Conservation (phyloP, 2,888 invertebrate species). For the Hymenopus coronatus region DNA sequence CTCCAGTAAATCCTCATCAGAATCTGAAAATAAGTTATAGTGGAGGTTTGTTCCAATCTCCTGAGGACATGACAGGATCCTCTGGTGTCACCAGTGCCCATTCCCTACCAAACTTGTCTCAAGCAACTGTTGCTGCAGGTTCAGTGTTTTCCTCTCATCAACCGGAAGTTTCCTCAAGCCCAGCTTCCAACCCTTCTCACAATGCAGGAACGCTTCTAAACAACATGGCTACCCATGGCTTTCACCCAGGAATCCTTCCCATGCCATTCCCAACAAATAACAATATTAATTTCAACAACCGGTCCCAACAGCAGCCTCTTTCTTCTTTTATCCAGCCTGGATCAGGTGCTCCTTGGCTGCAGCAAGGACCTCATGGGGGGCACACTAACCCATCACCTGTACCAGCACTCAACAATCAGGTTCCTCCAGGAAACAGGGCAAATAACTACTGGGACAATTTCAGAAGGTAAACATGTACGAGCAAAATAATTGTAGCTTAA, state of each 20-base stretch:
- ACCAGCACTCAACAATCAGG: constrained; percentile 79
- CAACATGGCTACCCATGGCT: not conserved
- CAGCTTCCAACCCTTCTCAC: not conserved
- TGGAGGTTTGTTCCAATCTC: constrained; percentile 17
- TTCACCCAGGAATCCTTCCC: not conserved
- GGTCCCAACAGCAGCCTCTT: constrained; percentile 20
- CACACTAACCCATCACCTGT: constrained; percentile 9
- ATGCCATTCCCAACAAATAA: constrained; percentile 1
- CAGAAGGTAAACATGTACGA: constrained; percentile 62
- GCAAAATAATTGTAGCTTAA: not conserved
- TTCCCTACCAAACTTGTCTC: constrained; percentile 44
- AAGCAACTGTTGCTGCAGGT: not conserved
- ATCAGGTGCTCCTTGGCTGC: constrained; percentile 25
- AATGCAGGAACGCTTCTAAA: not conserved
- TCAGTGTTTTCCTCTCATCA: constrained; percentile 9
- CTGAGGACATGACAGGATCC: constrained; percentile 11
- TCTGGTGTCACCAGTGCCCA: constrained; percentile 31
- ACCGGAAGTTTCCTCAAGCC: not conserved
- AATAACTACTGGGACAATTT: constrained; percentile 96
- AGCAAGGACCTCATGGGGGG: constrained; percentile 17
- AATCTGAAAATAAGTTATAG: constrained; percentile 22
- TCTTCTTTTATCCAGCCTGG: constrained; percentile 25
- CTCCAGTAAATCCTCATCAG: constrained; percentile 7
- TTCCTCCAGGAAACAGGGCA: constrained; percentile 84
- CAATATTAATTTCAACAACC: constrained; percentile 18